Conservation (phyloP, 1,140 invertebrate species). For the Drosophila melanica region DNA sequence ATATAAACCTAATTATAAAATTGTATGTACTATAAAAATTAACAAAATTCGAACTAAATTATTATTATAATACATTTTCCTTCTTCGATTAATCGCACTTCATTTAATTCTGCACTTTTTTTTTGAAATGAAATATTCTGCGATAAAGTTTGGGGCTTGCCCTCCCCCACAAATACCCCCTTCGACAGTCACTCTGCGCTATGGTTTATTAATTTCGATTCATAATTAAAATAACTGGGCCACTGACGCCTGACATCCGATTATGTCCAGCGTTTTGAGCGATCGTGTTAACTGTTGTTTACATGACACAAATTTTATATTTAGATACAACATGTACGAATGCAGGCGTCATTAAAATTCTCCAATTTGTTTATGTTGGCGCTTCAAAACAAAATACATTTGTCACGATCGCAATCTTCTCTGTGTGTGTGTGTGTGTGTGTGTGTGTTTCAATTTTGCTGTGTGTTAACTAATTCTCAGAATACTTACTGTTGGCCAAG, state of each 20-base stretch:
- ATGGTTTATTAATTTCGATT: constrained; percentile 56
- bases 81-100: no score
- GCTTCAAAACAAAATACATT: constrained; percentile 29
- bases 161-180: no score
- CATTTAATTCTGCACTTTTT: no score
- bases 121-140: no score
- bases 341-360: constrained; percentile 4
- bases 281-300: constrained; percentile 38
- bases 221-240: constrained; percentile 78
- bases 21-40: no score
- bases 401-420: constrained; percentile 22
- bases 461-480: not conserved
- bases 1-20: no score
- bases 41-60: no score
- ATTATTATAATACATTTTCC: no score
- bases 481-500: constrained; percentile 23
- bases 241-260: constrained; percentile 70
- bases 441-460: not conserved
- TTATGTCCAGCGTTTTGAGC: constrained; percentile 24
- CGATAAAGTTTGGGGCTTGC: no score
- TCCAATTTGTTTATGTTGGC: constrained; percentile 62
- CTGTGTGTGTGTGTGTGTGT: no score
- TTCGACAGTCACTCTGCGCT: constrained; percentile 6
- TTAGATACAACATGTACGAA: not conserved
- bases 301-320: constrained; percentile 37